phyloP scores from a whole-genome alignment of 2,797 vertebrate genomes.

The Melanotaenia nigrans region DNA sequence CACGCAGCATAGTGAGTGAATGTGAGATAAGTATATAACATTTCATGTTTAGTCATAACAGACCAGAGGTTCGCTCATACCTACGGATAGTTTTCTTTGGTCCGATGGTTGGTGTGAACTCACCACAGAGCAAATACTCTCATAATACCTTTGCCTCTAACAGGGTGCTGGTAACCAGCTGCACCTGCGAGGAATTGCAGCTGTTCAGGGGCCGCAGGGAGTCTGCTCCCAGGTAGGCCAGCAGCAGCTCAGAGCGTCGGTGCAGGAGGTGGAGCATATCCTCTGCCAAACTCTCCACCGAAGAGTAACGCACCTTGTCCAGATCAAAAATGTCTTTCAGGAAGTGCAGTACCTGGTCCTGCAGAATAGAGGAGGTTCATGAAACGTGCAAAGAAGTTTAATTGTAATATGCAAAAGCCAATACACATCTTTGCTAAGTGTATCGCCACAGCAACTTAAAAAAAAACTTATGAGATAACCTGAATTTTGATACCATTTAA shows the following conservation, averaged over 20 bases:
- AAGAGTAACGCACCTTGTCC: slow-evolving; percentile 93
- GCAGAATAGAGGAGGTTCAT: rapidly evolving
- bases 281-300: slow-evolving; percentile 88
- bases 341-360: slow-evolving; percentile 96
- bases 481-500: not conserved
- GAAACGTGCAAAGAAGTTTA: not conserved
- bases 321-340: slow-evolving; percentile 97
- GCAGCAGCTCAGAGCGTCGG: slow-evolving; percentile 87
- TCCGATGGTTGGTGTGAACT: slow-evolving; percentile 14
- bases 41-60: not conserved
- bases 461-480: not conserved
- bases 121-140: slow-evolving; percentile 24
- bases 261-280: slow-evolving; percentile 90
- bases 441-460: too few relatives aligned
- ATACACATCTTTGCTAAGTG: not conserved
- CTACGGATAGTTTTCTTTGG: slow-evolving; percentile 34
- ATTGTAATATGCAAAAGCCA: not conserved
- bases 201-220: slow-evolving; percentile 63
- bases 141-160: slow-evolving; percentile 84
- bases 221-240: slow-evolving; percentile 87
- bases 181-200: slow-evolving; percentile 68
- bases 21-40: not conserved
- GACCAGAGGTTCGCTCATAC: not conserved
- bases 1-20: slow-evolving; percentile 1
- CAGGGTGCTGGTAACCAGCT: slow-evolving; percentile 70